Evolutionary conservation across 2,797 vertebrate species (phyloP), one percentile per base, ranked within the genome.

Genomic region (Notolepis coatsorum): DNA sequence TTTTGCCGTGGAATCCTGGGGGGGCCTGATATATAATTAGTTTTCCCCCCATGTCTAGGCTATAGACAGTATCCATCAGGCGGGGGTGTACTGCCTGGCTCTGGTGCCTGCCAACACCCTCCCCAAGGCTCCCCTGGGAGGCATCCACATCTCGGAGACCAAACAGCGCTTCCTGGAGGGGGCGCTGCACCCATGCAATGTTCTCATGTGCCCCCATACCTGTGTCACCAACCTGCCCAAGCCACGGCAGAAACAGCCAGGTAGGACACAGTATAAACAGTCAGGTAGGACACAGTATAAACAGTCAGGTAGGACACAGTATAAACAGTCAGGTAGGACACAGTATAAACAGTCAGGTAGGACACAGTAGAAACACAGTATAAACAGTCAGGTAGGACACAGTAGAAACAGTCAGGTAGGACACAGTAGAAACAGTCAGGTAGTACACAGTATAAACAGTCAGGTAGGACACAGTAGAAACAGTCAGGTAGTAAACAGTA

Each of bases 21-120:
- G n/a, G n/a, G n/a, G n/a, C n/a, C n/a, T n/a, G n/a, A n/a, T n/a
- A n/a, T n/a, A n/a, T n/a, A n/a, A n/a, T n/a, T n/a, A n/a, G n/a
- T n/a, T 28, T 4, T 13, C 7, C 53, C 25, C 49, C 10, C 68
- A 2, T 69, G 65, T 65, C 42, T 84, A 98, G 97, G 97, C 97
- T 2, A 96, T 98, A 27, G 97, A 99, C 91, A 97, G 96, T 85
- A 98, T 99, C 86, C 97, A 99, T 80, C 97, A 97, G 86, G 96
- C 97, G 0, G 97, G 96, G 5, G 91, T 99, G 25, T 98, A 99
- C 86, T 99, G 97, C 54, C 86, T 98, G 81, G 96, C 96, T 9
- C 85, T 99, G 83, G 96, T 99, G 39, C 97, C 96, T 20, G 97
- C 97, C 62, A 98, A 99, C 91, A 98, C 95, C 0, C 90, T 99